Evolutionary conservation across 1,140 invertebrate species (phyloP).

Genomic region (Bicyclus anynana): DNA sequence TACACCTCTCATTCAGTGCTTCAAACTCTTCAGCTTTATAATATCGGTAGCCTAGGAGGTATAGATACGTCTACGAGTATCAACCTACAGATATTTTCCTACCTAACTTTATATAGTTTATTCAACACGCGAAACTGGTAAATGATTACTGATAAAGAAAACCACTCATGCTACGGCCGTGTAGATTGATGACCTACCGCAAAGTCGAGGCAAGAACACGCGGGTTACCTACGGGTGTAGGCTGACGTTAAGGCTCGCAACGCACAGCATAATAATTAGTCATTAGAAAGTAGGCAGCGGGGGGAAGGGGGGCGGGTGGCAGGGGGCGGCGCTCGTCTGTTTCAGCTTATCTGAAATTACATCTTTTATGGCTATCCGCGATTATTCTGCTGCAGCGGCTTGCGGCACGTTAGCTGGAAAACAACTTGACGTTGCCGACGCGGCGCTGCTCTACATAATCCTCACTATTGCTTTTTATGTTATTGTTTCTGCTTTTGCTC

Average conservation of each 20-base stretch:
- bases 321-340: constrained; percentile 68
- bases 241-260: constrained; percentile 63
- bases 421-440: constrained; percentile 61
- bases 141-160: constrained; percentile 25
- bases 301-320: constrained; percentile 39
- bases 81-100: too few species aligned
- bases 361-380: constrained; percentile 77
- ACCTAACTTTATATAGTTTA: not conserved
- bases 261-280: constrained; percentile 77
- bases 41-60: too few species aligned
- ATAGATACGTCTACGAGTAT: too few species aligned
- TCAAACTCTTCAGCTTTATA: too few species aligned
- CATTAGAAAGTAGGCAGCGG: constrained; percentile 74
- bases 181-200: constrained; percentile 52
- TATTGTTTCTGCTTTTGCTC: constrained; percentile 27
- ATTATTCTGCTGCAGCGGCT: constrained; percentile 74
- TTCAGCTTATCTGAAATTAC: constrained; percentile 77
- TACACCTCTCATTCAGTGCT: too few species aligned
- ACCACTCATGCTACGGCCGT: constrained; percentile 35
- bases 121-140: constrained; percentile 18
- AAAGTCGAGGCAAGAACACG: constrained; percentile 40
- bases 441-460: constrained; percentile 65
- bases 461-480: constrained; percentile 66
- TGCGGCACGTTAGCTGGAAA: constrained; percentile 65
- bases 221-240: constrained; percentile 38